These are phyloP conservation scores for Neogale vison DNA, from an alignment of 2,113 vertebrate genomes.

Conservation along the genomic window DNA sequence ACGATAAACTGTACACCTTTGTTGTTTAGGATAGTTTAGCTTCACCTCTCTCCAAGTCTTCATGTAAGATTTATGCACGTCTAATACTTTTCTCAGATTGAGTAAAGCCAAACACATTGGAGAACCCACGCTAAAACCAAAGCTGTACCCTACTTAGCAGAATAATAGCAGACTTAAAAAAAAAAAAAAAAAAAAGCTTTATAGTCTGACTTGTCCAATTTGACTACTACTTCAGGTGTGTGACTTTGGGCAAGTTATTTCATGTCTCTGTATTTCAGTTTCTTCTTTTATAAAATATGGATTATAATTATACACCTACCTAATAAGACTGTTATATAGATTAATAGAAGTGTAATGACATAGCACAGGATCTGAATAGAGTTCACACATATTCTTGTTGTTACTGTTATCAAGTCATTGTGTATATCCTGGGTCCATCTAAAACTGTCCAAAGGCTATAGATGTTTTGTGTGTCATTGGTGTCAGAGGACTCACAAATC, in stretches of 20 bases:
- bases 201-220: not conserved
- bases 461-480: not conserved
- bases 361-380: not conserved
- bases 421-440: not conserved
- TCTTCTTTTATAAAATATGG: not conserved
- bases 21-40: not conserved
- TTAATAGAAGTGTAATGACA: not conserved
- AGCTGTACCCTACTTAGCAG: not conserved
- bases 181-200: not conserved
- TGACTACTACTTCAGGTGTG: not conserved
- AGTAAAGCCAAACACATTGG: not conserved
- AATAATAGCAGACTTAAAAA: not conserved
- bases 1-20: not conserved
- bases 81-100: not conserved
- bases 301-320: not conserved
- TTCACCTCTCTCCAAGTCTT: not conserved
- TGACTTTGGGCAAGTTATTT: not conserved
- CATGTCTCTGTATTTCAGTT: not conserved
- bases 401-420: not conserved
- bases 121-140: not conserved
- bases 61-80: not conserved
- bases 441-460: not conserved
- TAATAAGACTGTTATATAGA: not conserved
- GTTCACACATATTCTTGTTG: not conserved
- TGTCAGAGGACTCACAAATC: not conserved